Evolutionary conservation across 2,797 vertebrate species (phyloP).

Genomic region (Cheirogaleus major): DNA sequence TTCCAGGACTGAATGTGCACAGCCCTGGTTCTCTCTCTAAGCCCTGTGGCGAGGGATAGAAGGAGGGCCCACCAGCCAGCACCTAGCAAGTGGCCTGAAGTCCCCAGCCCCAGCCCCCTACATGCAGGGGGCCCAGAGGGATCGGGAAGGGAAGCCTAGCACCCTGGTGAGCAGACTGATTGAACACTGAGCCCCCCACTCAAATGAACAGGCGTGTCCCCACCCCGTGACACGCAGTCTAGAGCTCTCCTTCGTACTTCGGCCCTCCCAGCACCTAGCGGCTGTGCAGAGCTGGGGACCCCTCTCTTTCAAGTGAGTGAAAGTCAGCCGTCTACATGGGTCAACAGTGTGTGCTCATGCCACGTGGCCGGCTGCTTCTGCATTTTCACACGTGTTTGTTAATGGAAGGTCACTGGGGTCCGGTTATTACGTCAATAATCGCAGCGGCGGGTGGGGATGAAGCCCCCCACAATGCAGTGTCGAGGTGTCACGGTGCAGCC

Average conservation of each 20-base stretch:
- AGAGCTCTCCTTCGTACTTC: background rate
- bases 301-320: conserved; percentile 61
- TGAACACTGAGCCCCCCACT: background rate
- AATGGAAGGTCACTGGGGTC: conserved; percentile 91
- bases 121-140: fast-evolving
- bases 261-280: conserved; percentile 44
- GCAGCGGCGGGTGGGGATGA: conserved; percentile 87
- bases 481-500: conserved; percentile 83
- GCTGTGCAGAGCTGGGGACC: conserved; percentile 71
- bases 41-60: background rate
- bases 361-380: conserved; percentile 84
- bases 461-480: conserved; percentile 87
- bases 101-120: background rate
- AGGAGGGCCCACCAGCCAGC: background rate
- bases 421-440: conserved; percentile 93
- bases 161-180: background rate
- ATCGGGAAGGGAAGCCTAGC: background rate
- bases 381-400: conserved; percentile 89
- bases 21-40: background rate
- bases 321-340: conserved; percentile 81
- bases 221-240: fast-evolving
- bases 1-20: background rate
- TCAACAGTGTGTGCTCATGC: conserved; percentile 86
- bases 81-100: background rate
- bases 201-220: fast-evolving